Conservation (phyloP, 2,888 invertebrate species). For the Chymomyza procnemis region DNA sequence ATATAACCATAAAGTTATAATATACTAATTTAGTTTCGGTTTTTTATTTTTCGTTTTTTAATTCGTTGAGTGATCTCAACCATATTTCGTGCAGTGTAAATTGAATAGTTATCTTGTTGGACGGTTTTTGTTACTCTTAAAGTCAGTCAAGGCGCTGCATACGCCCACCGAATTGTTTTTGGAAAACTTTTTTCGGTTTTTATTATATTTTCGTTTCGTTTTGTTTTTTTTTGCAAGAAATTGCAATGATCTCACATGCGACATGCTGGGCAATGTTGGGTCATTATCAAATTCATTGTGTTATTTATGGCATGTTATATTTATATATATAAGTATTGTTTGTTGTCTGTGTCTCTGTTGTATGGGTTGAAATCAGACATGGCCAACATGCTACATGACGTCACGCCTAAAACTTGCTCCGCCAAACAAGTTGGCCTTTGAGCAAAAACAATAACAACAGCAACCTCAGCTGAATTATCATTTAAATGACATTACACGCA, state of each 20-base stretch:
- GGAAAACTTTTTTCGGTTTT: no score
- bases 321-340: conserved; percentile 28
- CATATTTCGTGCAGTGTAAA: not conserved
- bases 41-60: not conserved
- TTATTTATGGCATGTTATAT: conserved; percentile 62
- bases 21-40: conserved; percentile 21
- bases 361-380: conserved; percentile 36
- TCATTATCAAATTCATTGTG: conserved; percentile 35
- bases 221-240: conserved; percentile 2
- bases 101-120: not conserved
- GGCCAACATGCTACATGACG: conserved; percentile 41
- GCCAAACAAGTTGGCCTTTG: conserved; percentile 69
- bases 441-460: conserved; percentile 27
- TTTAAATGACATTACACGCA: conserved; percentile 72
- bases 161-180: not conserved
- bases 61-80: not conserved
- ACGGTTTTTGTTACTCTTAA: not conserved
- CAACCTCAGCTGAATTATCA: conserved; percentile 59
- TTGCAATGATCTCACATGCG: conserved; percentile 16
- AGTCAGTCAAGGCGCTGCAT: not conserved
- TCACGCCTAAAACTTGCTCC: conserved; percentile 40
- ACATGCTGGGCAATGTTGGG: not conserved
- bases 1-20: not conserved
- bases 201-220: not conserved
- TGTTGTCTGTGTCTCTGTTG: conserved; percentile 23